Evolutionary conservation across 2,888 invertebrate species (phyloP), one percentile per base, ranked within the genome.

Genomic region (Drosophila hamatofila): DNA sequence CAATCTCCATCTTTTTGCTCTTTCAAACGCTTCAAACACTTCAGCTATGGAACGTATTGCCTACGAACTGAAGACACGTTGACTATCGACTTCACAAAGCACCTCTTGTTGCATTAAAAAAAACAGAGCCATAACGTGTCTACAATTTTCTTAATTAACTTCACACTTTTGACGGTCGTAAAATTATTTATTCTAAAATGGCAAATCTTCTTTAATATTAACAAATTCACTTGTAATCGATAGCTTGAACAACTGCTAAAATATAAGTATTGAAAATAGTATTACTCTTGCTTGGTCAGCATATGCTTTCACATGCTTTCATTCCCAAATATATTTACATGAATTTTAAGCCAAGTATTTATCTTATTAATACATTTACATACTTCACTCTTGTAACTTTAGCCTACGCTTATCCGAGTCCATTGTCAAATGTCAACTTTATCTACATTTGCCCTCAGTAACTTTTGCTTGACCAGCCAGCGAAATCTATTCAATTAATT

Each of bases 401-500:
- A 33, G 2, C 46, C 33, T 3, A 21, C 33, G 30, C 6, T 16
- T 14, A 3, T 11, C 16, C 9, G 16, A 12, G 35, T 6, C 9
- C 14, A 33, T 23, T 21, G 33, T 33, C 33, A 39, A 41, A n/a
- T 39, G 21, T 21, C 27, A 52, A n/a, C n/a, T 59, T 12, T 30
- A 44, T 46, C 21, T 12, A 2, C 39, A 54, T 51, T 52, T 33
- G 42, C 54, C 25, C 25, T 35, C 42, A 30, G 8, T 48, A 57
- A 11, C 51, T 48, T 55, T 56, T 37, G 42, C 60, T 59, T 71
- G 67, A 56, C 72, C 70, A 42, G 30, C 27, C n/a, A 23, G 9
- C 16, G 49, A 41, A 57, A 23, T 49, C 37, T 41, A 42, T 72
- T 88, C 78, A 82, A 83, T 83, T 83, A 88, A 83, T 83, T 83